Evolutionary conservation across 2,797 vertebrate species (phyloP).

Genomic region (Micropoecilia bifurca): DNA sequence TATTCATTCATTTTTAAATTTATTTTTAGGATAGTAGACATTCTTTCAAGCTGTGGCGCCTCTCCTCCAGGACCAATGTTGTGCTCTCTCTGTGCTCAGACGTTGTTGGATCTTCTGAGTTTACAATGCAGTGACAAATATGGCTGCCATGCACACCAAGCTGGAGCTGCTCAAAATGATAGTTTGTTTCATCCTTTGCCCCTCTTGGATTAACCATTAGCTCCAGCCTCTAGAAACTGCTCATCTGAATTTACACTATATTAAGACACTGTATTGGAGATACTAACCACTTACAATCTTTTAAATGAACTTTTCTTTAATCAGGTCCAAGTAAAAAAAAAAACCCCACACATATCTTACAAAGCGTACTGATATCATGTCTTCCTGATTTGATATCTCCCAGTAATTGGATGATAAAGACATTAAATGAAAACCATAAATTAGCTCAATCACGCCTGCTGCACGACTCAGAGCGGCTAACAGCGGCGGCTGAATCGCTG

Average conservation of each 20-base stretch:
- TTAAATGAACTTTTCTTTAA: background rate
- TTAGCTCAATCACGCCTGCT: constrained; percentile 38
- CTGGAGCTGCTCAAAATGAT: background rate
- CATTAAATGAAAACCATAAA: constrained; percentile 62
- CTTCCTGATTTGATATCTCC: constrained; percentile 5
- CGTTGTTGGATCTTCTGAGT: background rate
- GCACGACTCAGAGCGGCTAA: constrained; percentile 11
- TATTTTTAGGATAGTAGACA: background rate
- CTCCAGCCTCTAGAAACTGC: background rate
- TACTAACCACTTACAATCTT: background rate
- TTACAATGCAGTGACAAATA: background rate
- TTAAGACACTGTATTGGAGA: background rate
- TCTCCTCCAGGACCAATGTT: background rate
- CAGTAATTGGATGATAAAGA: constrained; percentile 55
- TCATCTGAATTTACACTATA: background rate
- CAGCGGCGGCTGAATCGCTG: constrained; percentile 17
- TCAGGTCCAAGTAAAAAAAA: too few relatives aligned
- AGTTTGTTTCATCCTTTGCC: background rate
- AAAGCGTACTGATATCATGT: constrained; percentile 4
- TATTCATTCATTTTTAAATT: too few relatives aligned
- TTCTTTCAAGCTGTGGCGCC: background rate
- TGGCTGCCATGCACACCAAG: background rate
- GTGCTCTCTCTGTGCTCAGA: background rate
- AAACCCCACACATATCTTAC: constrained; percentile 5
- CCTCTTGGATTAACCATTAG: background rate